Evolutionary conservation across 2,113 vertebrate species (phyloP), one percentile per base, ranked within the genome.

Genomic region (Alexandromys fortis): DNA sequence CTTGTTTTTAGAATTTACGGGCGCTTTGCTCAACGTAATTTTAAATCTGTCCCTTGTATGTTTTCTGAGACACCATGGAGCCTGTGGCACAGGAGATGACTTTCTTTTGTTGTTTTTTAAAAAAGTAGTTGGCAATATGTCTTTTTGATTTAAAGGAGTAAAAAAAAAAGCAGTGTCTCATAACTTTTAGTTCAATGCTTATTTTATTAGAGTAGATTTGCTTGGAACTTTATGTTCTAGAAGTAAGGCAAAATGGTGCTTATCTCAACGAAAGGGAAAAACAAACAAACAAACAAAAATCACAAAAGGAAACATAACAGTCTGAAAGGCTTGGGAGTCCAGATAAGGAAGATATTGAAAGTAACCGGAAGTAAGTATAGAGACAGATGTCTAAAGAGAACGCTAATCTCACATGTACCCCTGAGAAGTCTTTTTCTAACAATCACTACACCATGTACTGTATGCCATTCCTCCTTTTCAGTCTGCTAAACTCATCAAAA

Each of bases 41-140:
- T 85, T 96, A 97, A 97, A 95, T 97, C 86, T 86, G 76, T 28
- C 21, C 73, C 89, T 97, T 95, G 96, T 79, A 93, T 85, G 83
- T 94, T 87, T 95, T 73, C 78, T 76, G 47, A 90, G 90, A 72
- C 95, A 96, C 58, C 70, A 77, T 90, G 24, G 68, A 93, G 75
- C 10, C 79, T 90, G 49, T 78, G 77, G 70, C 79, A 79, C 49
- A 93, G 47, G 75, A 92, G 90, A 96, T 76, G 76, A 94, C 93
- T 91, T 89, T 72, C 2, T 72, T 72, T 58, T 19, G 13, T 52
- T 58, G 17, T 16, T 72, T 72, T 68, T 68, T 6, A 38, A 89
- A 92, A 91, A 93, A 87, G 94, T 45, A 93, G 93, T 94, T 97
- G 94, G 95, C 58, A 88, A 95, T 38, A 83, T 78, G n/a, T 79